Evolutionary conservation across 2,888 invertebrate species (phyloP), one percentile per base, ranked within the genome.

Genomic region (Paralinhomoeus sp.): DNA sequence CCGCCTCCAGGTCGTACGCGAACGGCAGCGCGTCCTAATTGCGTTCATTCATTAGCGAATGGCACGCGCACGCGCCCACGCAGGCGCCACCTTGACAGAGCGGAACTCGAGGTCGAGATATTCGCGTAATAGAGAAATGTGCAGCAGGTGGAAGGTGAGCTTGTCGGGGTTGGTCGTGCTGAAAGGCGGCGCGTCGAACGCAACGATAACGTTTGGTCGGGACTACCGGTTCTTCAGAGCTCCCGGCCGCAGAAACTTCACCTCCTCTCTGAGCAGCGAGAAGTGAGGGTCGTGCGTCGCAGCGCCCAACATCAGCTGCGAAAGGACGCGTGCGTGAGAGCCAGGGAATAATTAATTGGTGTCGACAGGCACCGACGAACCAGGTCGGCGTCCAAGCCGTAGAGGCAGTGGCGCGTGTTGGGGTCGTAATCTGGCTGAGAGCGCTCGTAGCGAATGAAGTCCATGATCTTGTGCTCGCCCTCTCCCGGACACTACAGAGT

Each of bases 381-480:
- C 50, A 97, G 73, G 72, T 97, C 93, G 2, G 93, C 91, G 66
- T 97, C 93, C 23, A 91, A 70, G 0, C 93, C 93, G 62, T 93
- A 93, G 41, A 97, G 72, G 62, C 93, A 97, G 64, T 97, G 93
- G 20, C 87, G 53, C 1, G 85, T 89, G 62, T 87, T 80, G 0
- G 80, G 76, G 63, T 91, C 77, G 61, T 85, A 85, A 47, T 74
- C 76, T 0, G 78, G 75, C 61, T 78, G 76, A 0, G 82, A 73
- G 54, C 82, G 78, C 57, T 82, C 72, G 15, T 62, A 63, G 2
- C 93, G 73, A 53, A 97, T 91, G 61, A 84, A 93, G 64, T n/a
- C n/a, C n/a, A n/a, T n/a, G n/a, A n/a, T n/a, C n/a, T n/a, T n/a
- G n/a, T n/a, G n/a, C n/a, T n/a, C n/a, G n/a, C n/a, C n/a, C n/a